Evolutionary conservation across 53 echinoderm and acorn worm species (phyloP).

Genomic region (Temnopleurus reevesii): DNA sequence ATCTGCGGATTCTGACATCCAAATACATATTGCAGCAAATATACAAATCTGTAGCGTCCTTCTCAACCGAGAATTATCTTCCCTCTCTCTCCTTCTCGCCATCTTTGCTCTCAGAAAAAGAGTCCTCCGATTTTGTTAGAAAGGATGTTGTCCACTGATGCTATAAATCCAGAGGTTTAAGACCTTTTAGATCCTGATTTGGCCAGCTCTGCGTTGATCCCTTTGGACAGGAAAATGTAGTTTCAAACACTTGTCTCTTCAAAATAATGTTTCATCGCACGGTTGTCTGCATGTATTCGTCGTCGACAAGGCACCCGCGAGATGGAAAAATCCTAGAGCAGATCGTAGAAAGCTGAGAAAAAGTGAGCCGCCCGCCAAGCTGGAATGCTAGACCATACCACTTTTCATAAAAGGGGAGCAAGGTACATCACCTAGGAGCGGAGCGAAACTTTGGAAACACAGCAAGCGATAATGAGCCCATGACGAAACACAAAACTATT

Average conservation of each 20-base stretch:
- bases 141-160: not conserved
- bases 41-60: slow-evolving; percentile 37
- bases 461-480: slow-evolving; percentile 20
- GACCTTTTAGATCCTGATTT: not conserved
- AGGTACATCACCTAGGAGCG: not conserved
- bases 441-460: not conserved
- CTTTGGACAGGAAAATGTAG: not conserved
- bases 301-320: slow-evolving; percentile 3
- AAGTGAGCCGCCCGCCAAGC: slow-evolving; percentile 51
- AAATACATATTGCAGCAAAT: not conserved
- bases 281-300: not conserved
- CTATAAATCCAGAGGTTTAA: slow-evolving; percentile 12
- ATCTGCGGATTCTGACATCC: slow-evolving; percentile 44
- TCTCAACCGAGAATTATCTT: not conserved
- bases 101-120: not conserved
- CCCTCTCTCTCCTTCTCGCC: slow-evolving; percentile 41
- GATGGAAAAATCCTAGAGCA: slow-evolving; percentile 39
- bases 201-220: not conserved
- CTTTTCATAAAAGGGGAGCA: slow-evolving; percentile 26
- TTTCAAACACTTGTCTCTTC: not conserved
- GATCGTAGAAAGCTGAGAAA: slow-evolving; percentile 14
- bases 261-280: slow-evolving; percentile 29
- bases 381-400: slow-evolving; percentile 48
- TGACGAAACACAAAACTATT: slow-evolving; percentile 34
- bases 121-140: not conserved